Evolutionary conservation across 2,113 vertebrate genomes (phyloP).

Genomic region (Mormoops blainvillei): DNA sequence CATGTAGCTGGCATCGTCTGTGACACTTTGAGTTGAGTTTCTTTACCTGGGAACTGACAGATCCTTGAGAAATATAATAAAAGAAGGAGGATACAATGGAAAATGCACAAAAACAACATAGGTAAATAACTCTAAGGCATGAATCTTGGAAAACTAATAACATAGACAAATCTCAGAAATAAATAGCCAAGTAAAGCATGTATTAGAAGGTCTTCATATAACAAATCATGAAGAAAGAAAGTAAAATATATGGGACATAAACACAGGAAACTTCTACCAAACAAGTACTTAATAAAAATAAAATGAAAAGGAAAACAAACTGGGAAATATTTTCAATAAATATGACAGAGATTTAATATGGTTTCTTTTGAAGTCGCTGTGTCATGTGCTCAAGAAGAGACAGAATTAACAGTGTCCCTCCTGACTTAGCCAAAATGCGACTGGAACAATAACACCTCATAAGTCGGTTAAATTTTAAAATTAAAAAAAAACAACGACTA

Average conservation of each 20-base stretch:
- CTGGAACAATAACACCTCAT: not conserved
- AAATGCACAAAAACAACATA: not conserved
- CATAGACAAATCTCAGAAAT: not conserved
- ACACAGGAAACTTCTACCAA: not conserved
- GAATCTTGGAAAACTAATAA: not conserved
- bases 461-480: not conserved
- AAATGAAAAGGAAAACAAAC: not conserved
- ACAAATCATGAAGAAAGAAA: not conserved
- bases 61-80: not conserved
- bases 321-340: not conserved
- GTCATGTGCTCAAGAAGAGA: not conserved
- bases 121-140: not conserved
- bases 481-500: too few relatives aligned
- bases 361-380: not conserved
- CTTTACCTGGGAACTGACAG: not conserved
- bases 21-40: not conserved
- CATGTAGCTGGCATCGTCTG: rapidly evolving
- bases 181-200: not conserved
- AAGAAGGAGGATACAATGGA: not conserved
- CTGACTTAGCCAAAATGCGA: not conserved
- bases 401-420: not conserved
- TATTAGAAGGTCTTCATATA: not conserved
- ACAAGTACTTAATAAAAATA: not conserved
- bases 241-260: not conserved
- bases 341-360: not conserved